A percentile compares a stretch with the other conserved stretches of the same genome.
Evolutionary conservation across 1,140 invertebrate species (phyloP).

Genomic region (Drosophila nebulosa): DNA sequence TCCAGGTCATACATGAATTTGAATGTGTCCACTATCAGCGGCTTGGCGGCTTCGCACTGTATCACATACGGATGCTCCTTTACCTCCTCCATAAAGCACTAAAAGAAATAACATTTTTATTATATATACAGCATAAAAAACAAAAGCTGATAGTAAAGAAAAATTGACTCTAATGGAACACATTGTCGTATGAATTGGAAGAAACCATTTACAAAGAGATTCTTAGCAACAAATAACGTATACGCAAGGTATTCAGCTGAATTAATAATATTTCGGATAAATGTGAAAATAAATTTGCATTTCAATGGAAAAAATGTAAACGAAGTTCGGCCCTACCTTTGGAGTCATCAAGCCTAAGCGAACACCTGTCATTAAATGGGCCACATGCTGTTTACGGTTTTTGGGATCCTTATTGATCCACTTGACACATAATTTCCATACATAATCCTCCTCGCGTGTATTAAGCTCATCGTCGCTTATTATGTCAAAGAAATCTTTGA

Average conservation of each 20-base stretch:
- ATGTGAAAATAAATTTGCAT: too few species aligned
- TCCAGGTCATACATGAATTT: slow-evolving; percentile 85
- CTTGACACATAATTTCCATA: slow-evolving; percentile 83
- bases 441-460: slow-evolving; percentile 84
- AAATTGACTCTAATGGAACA: too few species aligned
- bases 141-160: too few species aligned
- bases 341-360: slow-evolving; percentile 92
- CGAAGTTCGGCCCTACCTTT: slow-evolving; percentile 81
- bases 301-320: too few species aligned
- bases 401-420: slow-evolving; percentile 85
- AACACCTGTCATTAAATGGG: slow-evolving; percentile 89
- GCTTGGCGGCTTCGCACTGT: slow-evolving; percentile 85
- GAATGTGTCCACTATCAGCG: slow-evolving; percentile 85
- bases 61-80: slow-evolving; percentile 85
- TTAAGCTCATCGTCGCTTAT: slow-evolving; percentile 90
- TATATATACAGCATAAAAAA: too few species aligned
- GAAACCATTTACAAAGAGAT: too few species aligned
- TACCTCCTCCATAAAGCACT: slow-evolving; percentile 84
- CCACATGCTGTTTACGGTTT: slow-evolving; percentile 85
- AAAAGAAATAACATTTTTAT: slow-evolving; percentile 2
- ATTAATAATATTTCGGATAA: too few species aligned
- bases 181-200: too few species aligned
- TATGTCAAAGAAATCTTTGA: slow-evolving; percentile 86
- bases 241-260: too few species aligned
- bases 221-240: too few species aligned